These are phyloP conservation scores for Brachypodius melanocephalos DNA, from an alignment of 2,113 vertebrate species.

Conservation along the genomic window DNA sequence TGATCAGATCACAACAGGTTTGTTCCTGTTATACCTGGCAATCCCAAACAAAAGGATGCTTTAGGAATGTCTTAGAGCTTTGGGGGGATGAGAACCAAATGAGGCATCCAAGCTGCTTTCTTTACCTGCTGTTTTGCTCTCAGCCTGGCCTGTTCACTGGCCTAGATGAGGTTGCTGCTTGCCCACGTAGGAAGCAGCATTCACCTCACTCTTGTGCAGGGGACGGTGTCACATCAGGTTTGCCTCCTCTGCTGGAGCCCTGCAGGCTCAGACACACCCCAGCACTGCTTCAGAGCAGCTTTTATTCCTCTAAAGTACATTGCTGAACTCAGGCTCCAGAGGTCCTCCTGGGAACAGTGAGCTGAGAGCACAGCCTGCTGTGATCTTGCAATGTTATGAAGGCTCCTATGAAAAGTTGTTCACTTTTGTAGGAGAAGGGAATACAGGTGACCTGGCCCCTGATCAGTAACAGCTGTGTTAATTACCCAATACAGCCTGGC, in stretches of 20 bases:
- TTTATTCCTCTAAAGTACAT: neutral
- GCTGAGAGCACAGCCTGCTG: neutral
- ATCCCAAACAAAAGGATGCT: neutral
- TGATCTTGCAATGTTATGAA: fast-evolving
- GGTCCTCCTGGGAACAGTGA: neutral
- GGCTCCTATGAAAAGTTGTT: neutral
- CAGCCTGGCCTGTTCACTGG: neutral
- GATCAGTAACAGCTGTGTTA: neutral
- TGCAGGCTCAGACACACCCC: neutral
- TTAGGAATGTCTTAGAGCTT: neutral
- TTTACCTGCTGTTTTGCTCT: neutral
- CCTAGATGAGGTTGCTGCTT: neutral
- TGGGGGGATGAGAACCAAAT: neutral
- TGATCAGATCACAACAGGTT: neutral
- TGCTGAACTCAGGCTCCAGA: neutral
- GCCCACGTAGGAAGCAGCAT: neutral
- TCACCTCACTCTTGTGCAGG: neutral
- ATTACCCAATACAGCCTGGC: neutral
- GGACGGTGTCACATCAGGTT: neutral
- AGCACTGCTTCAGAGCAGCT: neutral
- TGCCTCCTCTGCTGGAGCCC: neutral
- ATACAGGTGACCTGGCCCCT: neutral
- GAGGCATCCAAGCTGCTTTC: neutral
- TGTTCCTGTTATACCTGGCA: neutral
- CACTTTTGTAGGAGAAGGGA: neutral